Base-by-base conservation (phyloP, 2,797 vertebrate species). In the Pipistrellus pygmaeus region DNA sequence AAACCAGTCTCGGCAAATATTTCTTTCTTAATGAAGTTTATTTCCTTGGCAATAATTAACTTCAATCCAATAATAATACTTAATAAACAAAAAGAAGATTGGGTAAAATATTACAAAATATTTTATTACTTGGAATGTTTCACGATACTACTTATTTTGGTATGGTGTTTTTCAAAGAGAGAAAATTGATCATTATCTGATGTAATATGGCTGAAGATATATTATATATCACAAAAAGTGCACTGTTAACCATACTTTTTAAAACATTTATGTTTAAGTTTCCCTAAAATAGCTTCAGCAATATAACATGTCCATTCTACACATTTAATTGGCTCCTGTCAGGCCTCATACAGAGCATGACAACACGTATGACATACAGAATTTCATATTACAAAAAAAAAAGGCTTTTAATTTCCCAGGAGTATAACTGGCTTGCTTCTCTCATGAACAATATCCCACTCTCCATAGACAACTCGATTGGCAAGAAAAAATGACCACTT, bases 391-490 rank as follows among this genome's bases (percentile, higher is more conserved):
- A 90, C 30, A 85, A 48, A 73, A 88, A 94, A 41, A 41, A 90
- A 4, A 81, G 30, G 30, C 5, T 92, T 95, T 85, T 60, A 30
- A 94, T 93, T 96, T 96, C 53, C 87, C 35, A 35, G 23, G 8
- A 95, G 96, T 55, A 90, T 88, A 81, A 96, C 57, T 30, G 81
- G 14, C 13, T 23, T 2, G 0, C 89, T 96, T 97, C 89, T 76
- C 62, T 41, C 14, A 66, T 3, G n/a, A 60, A 85, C 64, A 62
- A 87, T 62, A 85, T 44, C 92, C 66, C 89, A 88, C 94, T 94
- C 90, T 88, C 53, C 35, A 84, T 3, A 84, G 73, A 62, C 57
- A 94, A 51, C 77, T 84, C 0, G 0, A 35, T 72, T 80, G 51
- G 72, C 8, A 66, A 87, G 41, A 57, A 53, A 97, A 57, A 57